phyloP scores from a whole-genome alignment of 2,888 invertebrate species.

The Cordilura impudica region DNA sequence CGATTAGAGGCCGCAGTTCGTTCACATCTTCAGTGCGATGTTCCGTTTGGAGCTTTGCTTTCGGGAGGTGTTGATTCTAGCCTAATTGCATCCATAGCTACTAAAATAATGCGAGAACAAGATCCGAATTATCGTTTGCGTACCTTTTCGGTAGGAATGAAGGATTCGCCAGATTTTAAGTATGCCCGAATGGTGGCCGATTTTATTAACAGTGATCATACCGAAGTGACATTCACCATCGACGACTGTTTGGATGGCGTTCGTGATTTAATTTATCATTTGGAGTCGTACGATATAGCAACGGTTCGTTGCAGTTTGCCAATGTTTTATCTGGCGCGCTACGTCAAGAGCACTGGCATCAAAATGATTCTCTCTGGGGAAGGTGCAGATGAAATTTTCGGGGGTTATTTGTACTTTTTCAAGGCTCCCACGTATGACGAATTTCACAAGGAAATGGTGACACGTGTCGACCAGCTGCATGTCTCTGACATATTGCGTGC shows the following conservation, averaged over 20 bases:
- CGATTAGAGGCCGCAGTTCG: conserved; percentile 75
- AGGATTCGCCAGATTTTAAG: conserved; percentile 90
- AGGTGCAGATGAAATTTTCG: conserved; percentile 96
- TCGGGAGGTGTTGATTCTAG: conserved; percentile 78
- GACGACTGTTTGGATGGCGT: conserved; percentile 84
- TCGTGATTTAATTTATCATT: conserved; percentile 89
- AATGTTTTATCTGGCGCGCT: conserved; percentile 90
- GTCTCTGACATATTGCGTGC: conserved; percentile 90
- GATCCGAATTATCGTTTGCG: conserved; percentile 76
- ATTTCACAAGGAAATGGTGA: conserved; percentile 86
- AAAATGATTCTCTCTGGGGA: conserved; percentile 95
- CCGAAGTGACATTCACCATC: conserved; percentile 90
- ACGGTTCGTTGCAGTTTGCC: conserved; percentile 77
- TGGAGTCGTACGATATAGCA: conserved; percentile 86
- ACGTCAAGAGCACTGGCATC: conserved; percentile 90
- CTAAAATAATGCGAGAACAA: conserved; percentile 74
- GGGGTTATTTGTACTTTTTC: conserved; percentile 96
- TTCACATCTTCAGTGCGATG: conserved; percentile 77
- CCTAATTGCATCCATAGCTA: conserved; percentile 77
- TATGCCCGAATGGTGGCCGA: conserved; percentile 92
- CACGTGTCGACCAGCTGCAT: conserved; percentile 86
- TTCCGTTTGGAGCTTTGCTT: conserved; percentile 75
- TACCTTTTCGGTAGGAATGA: conserved; percentile 95
- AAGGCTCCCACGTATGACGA: conserved; percentile 87
- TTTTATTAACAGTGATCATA: conserved; percentile 92